Evolutionary conservation across 2,113 vertebrate genomes (phyloP), one percentile per base, ranked within the genome.

Genomic region (Etia nguti): DNA sequence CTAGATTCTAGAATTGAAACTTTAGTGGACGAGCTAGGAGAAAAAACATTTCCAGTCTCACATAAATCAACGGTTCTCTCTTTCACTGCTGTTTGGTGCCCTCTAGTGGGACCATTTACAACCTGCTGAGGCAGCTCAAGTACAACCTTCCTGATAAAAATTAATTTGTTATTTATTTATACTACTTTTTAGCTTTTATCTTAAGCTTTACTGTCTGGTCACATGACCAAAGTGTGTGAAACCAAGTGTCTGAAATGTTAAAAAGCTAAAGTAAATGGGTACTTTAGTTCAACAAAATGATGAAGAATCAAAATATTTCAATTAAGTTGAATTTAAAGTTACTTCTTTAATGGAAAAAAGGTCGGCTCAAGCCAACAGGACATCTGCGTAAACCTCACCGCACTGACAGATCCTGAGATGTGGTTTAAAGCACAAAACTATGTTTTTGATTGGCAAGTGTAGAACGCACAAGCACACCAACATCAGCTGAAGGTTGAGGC

Each of bases 191-290:
- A 26, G 3, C n/a, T 16, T 43, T 10, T 22, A 68, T 5, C 41
- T 5, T 50, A 50, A 8, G 6, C 13, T 10, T 24, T 24, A 70
- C 7, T 41, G 15, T 43, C 65, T 46, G 22, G 5, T 73, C 22
- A 46, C 43, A 20, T 12, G 43, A 75, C 24, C 0, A 20, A 75
- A 48, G 2, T 48, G 43, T 62, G 0, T 34, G 29, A 60, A 70
- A 43, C 12, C 36, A 41, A 70, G 41, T 24, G 8, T 22, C 26
- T 46, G 3, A 46, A 16, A 26, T 73, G 22, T 73, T 46, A 9
- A 46, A 26, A 70, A 16, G 38, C 38, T 73, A 24, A 65, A 65
- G 6, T 5, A 26, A 73, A 73, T 1, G 8, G n/a, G 13, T 70
- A 24, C 22, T 26, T 70, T n/a, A 24, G 0, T 24, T 43, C 36